Conservation (phyloP, 2,113 vertebrate species). For the Otus sunia region DNA sequence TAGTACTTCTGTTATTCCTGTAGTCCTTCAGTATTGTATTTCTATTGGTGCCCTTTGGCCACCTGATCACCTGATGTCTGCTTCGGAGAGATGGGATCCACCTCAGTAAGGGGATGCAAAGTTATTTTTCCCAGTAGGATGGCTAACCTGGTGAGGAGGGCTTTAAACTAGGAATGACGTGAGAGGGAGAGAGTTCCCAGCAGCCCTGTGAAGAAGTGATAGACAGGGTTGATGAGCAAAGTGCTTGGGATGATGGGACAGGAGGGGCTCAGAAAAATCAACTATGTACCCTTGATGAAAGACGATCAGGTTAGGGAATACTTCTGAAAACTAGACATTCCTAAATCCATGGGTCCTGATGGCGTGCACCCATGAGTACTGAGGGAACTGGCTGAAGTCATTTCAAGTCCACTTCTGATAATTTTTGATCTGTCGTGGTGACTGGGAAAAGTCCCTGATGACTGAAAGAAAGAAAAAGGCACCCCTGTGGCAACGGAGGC, state of each 20-base stretch:
- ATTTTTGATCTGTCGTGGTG: not conserved
- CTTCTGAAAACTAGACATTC: not conserved
- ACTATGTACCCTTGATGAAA: not conserved
- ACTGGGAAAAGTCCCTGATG: not conserved
- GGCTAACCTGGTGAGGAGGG: not conserved
- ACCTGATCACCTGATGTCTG: not conserved
- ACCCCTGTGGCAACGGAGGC: too few relatives aligned
- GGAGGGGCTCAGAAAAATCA: not conserved
- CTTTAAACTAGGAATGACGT: not conserved
- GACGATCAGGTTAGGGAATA: not conserved
- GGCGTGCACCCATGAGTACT: not conserved
- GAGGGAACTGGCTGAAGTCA: not conserved
- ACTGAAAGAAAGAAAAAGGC: not conserved
- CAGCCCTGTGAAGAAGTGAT: not conserved
- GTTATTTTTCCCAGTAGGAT: not conserved
- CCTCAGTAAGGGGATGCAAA: not conserved
- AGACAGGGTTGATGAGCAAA: not conserved
- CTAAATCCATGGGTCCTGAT: not conserved
- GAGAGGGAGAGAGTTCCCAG: not conserved
- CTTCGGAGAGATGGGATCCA: not conserved
- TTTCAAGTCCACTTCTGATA: not conserved
- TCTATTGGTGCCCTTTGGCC: not conserved
- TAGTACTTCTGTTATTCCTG: not conserved
- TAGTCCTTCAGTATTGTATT: not conserved
- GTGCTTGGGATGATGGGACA: not conserved